Conservation (phyloP, 1,140 invertebrate genomes). For the Eupristina koningsbergeri region DNA sequence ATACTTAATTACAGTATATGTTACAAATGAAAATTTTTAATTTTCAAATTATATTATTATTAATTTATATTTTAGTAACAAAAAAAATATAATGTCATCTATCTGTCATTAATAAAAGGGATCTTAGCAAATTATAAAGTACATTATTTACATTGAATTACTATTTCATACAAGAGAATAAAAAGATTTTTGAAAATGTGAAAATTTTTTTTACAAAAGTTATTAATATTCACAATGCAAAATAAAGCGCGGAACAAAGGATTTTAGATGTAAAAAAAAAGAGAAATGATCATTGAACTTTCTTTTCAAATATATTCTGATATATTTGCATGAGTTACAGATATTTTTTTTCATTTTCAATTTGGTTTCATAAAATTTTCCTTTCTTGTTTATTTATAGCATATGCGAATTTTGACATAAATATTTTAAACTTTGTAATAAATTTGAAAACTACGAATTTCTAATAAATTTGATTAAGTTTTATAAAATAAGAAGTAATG, state of each 20-base stretch:
- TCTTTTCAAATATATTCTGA: background rate
- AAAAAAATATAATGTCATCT: too few species aligned
- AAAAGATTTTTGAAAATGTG: background rate
- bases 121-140: background rate
- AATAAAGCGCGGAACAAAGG: background rate
- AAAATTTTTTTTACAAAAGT: background rate
- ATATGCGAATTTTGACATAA: background rate
- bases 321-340: background rate
- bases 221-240: background rate
- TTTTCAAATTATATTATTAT: background rate
- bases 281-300: background rate
- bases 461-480: background rate
- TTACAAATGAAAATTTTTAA: background rate
- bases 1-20: background rate
- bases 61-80: background rate
- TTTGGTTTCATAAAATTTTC: background rate
- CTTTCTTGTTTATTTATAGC: background rate
- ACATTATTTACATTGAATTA: background rate
- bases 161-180: background rate
- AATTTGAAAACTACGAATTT: background rate
- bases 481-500: background rate
- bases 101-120: too few species aligned
- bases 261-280: background rate
- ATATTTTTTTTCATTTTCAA: background rate
- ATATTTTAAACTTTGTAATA: background rate